Base-by-base conservation (phyloP, 2,888 invertebrate species). In the Rambutsinella grinnellia region DNA sequence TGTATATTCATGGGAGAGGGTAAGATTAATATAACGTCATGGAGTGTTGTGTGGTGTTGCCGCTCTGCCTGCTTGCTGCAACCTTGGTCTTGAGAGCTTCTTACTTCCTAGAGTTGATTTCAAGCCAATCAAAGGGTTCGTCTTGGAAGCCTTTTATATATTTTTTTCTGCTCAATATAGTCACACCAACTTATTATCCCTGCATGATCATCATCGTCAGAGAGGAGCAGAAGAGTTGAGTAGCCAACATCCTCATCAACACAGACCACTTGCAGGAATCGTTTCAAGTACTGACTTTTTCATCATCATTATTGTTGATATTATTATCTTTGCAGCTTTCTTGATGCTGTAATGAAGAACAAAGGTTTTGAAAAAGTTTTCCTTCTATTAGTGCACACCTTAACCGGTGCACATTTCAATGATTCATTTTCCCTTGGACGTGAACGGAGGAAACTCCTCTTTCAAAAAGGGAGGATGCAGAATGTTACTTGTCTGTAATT, bases 101-200 rank as follows among this genome's bases (percentile, higher is more conserved):
- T 67, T 28, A 78, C 78, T 78, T 78, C 78, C 78, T 78, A 78
- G 74, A 75, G 51, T 60, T 74, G 53, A 65, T 61, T 74, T 67
- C 74, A 74, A 74, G 74, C 67, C 74, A 74, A 74, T 74, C 74
- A 74, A 74, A 74, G 74, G 74, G 74, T 74, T 74, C 62, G 74
- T 74, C 74, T 74, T 74, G 74, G 67, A 74, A 74, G 74, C 74
- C 74, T 74, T 74, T 68, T 69, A 63, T 65, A 66, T 54, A 58
- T 75, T 67, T 60, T 58, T 36, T 36, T 36, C 13, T 36, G 13
- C 53, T 69, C 76, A 49, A 44, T 70, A 69, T 69, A 69, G 68
- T 69, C 76, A 76, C 76, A 76, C 76, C 76, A 76, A 69, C 76
- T 69, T 76, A 69, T 76, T 69, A 70, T 76, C 74, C 46, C 67